Base-by-base conservation (phyloP, 1,140 invertebrate genomes). In the Nephila pilipes region DNA sequence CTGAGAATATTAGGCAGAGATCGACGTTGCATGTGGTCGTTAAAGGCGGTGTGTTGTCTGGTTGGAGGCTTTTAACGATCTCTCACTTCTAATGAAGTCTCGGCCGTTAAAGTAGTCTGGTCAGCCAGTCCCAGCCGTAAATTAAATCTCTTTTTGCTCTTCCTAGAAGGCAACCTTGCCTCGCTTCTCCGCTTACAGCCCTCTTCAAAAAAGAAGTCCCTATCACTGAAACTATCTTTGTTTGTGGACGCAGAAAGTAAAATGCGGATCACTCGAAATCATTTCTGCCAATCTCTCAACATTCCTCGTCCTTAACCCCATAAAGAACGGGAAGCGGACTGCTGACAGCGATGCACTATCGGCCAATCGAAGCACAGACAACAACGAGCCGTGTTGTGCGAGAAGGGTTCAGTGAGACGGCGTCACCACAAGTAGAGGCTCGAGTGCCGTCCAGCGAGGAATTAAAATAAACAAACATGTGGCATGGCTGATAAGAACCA, bases 281-380 rank as follows among this genome's bases (percentile, higher is more conserved):
- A 65, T 75, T 75, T 75, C 29, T 75, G 69, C 29, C 69, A 18
- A 75, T 75, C 69, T 75, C 69, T 75, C 69, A 75, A 75, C 69
- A 75, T 75, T 75, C 69, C 69, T 18, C 69, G 63, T n/a, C 63
- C 63, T 65, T 65, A 8, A 65, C 63, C 63, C 25, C 63, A 65
- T 65, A 65, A 65, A 65, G 63, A n/a, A 65, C 69, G 69, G 29
- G 29, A 75, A 75, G 69, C 69, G 63, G 63, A 75, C 69, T 29
- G 69, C 14, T 75, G 69, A 75, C 69, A 36, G 69, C 25, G 69
- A 75, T 75, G 69, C 69, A 32, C 69, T 75, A 36, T 75, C 69
- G 69, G 69, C 25, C 69, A 20, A 65, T 46, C 46, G 38, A 46
- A 46, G 38, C 38, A 46, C 69, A 75, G 69, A 75, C 69, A 75